Conservation (phyloP, 2,113 vertebrate genomes). For the Ptilonorhynchus violaceus region DNA sequence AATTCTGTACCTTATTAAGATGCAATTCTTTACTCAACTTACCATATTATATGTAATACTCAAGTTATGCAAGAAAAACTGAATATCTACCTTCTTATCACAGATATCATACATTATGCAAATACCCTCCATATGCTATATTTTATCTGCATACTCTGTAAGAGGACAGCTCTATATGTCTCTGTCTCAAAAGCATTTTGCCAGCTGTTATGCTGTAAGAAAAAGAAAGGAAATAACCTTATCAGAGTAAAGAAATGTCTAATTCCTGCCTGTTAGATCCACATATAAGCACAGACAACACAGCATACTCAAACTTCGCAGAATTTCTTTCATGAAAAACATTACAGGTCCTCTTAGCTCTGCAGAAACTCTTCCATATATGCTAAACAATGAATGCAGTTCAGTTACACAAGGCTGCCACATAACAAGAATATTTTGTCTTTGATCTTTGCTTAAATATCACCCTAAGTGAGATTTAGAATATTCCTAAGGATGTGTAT, state of each 20-base stretch:
- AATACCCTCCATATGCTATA: constrained; percentile 20
- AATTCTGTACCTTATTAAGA: neutral
- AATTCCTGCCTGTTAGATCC: neutral
- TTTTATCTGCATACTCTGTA: neutral
- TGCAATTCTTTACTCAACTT: neutral
- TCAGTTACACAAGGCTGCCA: neutral
- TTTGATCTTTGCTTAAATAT: neutral
- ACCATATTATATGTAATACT: neutral
- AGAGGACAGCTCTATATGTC: neutral
- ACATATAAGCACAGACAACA: neutral
- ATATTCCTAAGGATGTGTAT: neutral
- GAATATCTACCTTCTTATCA: neutral
- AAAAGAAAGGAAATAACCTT: neutral
- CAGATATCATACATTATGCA: neutral
- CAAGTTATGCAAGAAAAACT: neutral
- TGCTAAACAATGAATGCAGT: neutral
- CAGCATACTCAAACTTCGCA: neutral
- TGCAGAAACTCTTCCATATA: neutral
- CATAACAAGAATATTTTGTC: neutral
- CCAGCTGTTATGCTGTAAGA: neutral
- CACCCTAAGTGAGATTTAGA: neutral
- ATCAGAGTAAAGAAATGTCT: neutral
- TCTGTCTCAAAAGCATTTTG: constrained; percentile 23
- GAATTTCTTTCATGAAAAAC: neutral
- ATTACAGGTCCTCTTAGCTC: neutral